Conservation (phyloP, 2,113 vertebrate genomes). For the Myiozetetes cayanensis region DNA sequence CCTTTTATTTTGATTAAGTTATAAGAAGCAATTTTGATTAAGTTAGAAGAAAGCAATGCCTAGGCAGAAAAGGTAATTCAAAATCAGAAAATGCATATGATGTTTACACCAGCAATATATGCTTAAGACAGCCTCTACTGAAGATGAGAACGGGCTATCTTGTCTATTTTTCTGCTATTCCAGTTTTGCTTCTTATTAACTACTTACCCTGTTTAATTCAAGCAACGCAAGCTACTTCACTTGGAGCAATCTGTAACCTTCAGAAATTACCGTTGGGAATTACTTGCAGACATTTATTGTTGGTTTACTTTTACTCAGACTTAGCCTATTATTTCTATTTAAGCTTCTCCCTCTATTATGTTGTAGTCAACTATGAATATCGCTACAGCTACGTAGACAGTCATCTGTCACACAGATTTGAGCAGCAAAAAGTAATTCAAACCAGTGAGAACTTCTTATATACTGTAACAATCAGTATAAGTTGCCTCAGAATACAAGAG, state of each 20-base stretch:
- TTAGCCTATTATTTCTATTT: not conserved
- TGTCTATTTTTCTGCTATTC: not conserved
- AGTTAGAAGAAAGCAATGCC: not conserved
- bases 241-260: not conserved
- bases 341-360: not conserved
- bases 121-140: not conserved
- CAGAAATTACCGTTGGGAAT: not conserved
- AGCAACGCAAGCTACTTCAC: not conserved
- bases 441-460: not conserved
- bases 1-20: not conserved
- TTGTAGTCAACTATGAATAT: not conserved
- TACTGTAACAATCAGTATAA: not conserved
- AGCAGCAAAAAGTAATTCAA: not conserved
- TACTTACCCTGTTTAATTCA: not conserved
- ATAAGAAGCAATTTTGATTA: not conserved
- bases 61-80: not conserved
- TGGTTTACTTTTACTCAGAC: not conserved
- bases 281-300: not conserved
- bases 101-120: not conserved
- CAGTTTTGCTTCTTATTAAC: not conserved
- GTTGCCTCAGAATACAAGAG: not conserved
- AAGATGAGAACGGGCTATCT: not conserved
- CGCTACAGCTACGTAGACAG: not conserved
- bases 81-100: not conserved
- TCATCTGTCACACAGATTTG: not conserved